Percentiles rank a stretch among this genome's conserved stretches.
Conservation (phyloP, 2,113 vertebrate genomes). For the Pachyramphus minor region DNA sequence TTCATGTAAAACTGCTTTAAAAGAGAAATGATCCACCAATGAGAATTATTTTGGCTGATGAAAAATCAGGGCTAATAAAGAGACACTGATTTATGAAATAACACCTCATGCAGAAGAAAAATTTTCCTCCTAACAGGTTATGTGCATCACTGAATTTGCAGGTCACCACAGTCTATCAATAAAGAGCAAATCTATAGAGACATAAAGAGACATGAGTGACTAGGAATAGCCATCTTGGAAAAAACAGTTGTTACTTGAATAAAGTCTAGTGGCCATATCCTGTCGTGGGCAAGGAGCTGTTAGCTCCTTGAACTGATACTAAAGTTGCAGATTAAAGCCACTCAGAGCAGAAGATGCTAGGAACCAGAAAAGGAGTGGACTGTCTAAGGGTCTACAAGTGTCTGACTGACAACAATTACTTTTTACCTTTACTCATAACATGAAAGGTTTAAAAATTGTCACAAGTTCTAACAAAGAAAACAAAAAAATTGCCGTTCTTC, state of each 20-base stretch:
- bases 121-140: constrained; percentile 2
- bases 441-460: not conserved
- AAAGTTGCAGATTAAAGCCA: not conserved
- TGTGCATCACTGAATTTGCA: not conserved
- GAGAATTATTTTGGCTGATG: constrained; percentile 14
- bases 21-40: constrained; percentile 35
- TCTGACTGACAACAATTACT: not conserved
- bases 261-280: not conserved
- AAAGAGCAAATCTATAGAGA: not conserved
- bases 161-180: not conserved
- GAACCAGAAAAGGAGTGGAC: not conserved
- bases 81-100: constrained; percentile 39
- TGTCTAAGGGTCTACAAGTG: not conserved
- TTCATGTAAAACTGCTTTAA: constrained; percentile 29
- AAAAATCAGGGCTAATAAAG: constrained; percentile 36
- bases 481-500: not conserved
- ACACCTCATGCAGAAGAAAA: not conserved
- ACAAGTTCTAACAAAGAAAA: not conserved
- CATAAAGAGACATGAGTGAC: not conserved
- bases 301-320: not conserved
- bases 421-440: not conserved
- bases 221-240: not conserved
- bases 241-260: not conserved
- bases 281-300: not conserved
- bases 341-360: not conserved